phyloP scores from a whole-genome alignment of 2,888 invertebrate genomes.

The Calameuta pallipes region DNA sequence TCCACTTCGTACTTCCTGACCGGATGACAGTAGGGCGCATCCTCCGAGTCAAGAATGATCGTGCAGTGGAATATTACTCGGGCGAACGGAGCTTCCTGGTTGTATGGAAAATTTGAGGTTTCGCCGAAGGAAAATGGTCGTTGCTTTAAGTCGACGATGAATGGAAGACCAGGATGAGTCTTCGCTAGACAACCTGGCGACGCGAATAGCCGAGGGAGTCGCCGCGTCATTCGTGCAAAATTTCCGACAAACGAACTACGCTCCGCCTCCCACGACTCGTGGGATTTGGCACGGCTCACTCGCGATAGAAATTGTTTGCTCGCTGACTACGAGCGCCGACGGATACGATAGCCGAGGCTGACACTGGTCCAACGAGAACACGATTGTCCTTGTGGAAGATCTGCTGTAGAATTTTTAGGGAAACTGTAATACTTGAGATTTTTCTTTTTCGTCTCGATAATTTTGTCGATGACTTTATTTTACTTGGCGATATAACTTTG shows the following conservation, averaged over 20 bases:
- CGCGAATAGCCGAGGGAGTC: conserved; percentile 39
- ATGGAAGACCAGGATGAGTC: conserved; percentile 21
- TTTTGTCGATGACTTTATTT: not conserved
- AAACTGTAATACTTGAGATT: not conserved
- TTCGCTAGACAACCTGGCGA: conserved; percentile 48
- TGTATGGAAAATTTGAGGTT: not conserved
- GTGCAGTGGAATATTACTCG: not conserved
- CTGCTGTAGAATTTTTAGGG: not conserved
- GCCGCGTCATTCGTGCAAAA: conserved; percentile 16
- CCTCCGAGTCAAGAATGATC: not conserved
- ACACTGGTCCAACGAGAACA: not conserved
- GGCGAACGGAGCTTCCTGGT: not conserved
- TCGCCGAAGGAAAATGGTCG: not conserved
- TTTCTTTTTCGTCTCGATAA: not conserved
- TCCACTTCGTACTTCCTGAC: not conserved
- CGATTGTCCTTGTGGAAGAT: not conserved
- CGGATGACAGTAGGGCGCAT: not conserved
- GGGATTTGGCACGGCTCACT: not conserved
- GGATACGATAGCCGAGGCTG: not conserved
- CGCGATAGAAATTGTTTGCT: conserved; percentile 1
- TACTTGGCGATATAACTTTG: not conserved
- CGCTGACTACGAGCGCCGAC: not conserved
- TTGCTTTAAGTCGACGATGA: not conserved
- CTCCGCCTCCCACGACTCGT: conserved; percentile 1
- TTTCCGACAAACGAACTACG: not conserved